These are phyloP conservation scores for Nomada ruficornis DNA, from an alignment of 2,888 invertebrate species.

Conservation along the genomic window DNA sequence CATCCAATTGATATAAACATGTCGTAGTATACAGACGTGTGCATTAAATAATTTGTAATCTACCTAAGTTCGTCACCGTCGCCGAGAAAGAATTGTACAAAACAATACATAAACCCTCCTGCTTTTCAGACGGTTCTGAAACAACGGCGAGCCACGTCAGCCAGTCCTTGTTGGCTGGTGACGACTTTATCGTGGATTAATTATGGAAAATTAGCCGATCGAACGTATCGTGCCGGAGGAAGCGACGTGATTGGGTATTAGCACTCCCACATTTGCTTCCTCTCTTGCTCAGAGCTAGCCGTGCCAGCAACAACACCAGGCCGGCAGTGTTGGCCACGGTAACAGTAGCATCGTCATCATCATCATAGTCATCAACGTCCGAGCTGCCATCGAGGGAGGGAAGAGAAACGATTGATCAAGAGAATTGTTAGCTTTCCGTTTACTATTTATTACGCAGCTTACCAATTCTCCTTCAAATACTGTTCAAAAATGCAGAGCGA, in stretches of 20 bases:
- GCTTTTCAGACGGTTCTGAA: constrained; percentile 15
- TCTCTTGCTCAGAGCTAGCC: constrained; percentile 47
- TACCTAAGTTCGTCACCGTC: not conserved
- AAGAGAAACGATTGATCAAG: constrained; percentile 23
- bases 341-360: constrained; percentile 56
- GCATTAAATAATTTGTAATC: too few species aligned
- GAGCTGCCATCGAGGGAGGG: constrained; percentile 18
- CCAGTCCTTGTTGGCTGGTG: constrained; percentile 37
- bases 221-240: constrained; percentile 73
- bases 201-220: constrained; percentile 77
- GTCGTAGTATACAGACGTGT: too few species aligned
- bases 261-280: constrained; percentile 66
- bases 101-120: constrained; percentile 33
- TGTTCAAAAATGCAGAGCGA: too few species aligned
- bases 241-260: constrained; percentile 79
- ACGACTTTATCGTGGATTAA: constrained; percentile 74
- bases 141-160: constrained; percentile 25
- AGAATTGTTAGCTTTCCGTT: not conserved
- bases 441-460: not conserved
- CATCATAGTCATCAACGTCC: constrained; percentile 56
- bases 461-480: not conserved
- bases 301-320: constrained; percentile 40
- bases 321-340: constrained; percentile 25
- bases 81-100: not conserved
- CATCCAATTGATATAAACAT: too few species aligned